A percentile compares a stretch with the other conserved stretches of the same genome.
Evolutionary conservation across 1,140 invertebrate genomes (phyloP).

Genomic region (Dermatophagoides farinae): DNA sequence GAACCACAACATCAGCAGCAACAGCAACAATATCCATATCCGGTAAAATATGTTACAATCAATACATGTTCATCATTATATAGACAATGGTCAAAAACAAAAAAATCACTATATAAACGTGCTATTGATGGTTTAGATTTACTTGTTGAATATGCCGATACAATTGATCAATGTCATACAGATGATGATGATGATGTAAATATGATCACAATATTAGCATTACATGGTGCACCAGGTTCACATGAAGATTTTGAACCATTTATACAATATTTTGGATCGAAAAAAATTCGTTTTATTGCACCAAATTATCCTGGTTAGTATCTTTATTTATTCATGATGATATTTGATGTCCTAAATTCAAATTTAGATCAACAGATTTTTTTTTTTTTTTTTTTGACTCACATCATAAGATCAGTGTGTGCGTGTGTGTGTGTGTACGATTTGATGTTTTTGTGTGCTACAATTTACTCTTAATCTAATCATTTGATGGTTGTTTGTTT

Average conservation of each 20-base stretch:
- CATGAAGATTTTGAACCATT: conserved; percentile 15
- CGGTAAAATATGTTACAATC: conserved; percentile 9
- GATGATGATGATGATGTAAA: not conserved
- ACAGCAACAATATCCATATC: not conserved
- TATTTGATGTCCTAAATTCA: too few species aligned
- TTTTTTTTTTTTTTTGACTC: too few species aligned
- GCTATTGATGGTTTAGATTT: conserved; percentile 11
- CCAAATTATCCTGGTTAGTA: conserved; percentile 17
- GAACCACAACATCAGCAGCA: too few species aligned
- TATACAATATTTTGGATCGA: conserved; percentile 7
- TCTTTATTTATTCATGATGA: not conserved
- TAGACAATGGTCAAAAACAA: conserved; percentile 8
- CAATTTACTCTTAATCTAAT: too few species aligned
- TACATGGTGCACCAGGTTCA: conserved; percentile 19
- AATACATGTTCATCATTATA: conserved; percentile 17
- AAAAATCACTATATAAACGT: conserved; percentile 9
- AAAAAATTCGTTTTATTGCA: conserved; percentile 13
- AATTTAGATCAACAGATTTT: too few species aligned
- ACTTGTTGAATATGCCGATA: conserved; percentile 16
- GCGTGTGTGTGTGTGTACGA: too few species aligned
- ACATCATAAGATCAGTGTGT: too few species aligned
- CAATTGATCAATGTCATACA: not conserved
- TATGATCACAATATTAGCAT: conserved; percentile 3
- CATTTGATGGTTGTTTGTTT: too few species aligned
- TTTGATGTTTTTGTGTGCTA: too few species aligned